Base-by-base conservation (phyloP, 2,797 vertebrate species). In the Masticophis lateralis region DNA sequence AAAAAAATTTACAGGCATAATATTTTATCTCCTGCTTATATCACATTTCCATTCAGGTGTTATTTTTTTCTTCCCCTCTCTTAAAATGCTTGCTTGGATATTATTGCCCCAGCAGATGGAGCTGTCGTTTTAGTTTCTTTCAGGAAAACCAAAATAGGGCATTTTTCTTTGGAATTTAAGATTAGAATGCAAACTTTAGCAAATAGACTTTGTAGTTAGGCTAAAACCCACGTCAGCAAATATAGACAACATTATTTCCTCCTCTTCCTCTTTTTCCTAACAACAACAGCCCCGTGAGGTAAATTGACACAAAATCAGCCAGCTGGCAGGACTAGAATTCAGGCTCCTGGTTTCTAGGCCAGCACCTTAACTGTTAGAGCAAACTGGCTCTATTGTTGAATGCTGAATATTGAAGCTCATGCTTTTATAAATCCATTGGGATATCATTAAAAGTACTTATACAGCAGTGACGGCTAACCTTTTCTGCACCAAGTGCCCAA, bases 81-180 rank as follows among this genome's bases (percentile, higher is more conserved):
- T 14, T 3, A 28, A 56, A 43, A 47, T 11, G 14, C 59, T 56
- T 0, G 5, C 4, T 20, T 47, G 0, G 13, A 2, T 12, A 63
- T 92, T 47, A 25, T 2, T 53, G 47, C 1, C 5, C 97, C 97
- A 96, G 94, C 11, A 97, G 97, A 92, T 96, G 97, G 97, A 94
- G 97, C 92, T 55, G 1, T 16, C 3, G 55, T 74, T 47, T 94
- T 27, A 90, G 56, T 93, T 89, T 59, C 93, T 61, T 16, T 7
- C 16, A 14, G 56, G 9, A 56, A 60, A 91, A 87, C 74, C 92
- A 55, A 63, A 9, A 90, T 14, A 43, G 53, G 0, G 20, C 0
- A 2, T 7, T 89, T 37, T 88, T 88, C 25, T 3, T 28, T 1
- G 8, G 22, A 57, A 83, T 27, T 66, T 14, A 53, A 86, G 13